A percentile compares a stretch with the other conserved stretches of the same genome.
Evolutionary conservation across 2,113 vertebrate genomes (phyloP).

Genomic region (Coryphaenoides rupestris): DNA sequence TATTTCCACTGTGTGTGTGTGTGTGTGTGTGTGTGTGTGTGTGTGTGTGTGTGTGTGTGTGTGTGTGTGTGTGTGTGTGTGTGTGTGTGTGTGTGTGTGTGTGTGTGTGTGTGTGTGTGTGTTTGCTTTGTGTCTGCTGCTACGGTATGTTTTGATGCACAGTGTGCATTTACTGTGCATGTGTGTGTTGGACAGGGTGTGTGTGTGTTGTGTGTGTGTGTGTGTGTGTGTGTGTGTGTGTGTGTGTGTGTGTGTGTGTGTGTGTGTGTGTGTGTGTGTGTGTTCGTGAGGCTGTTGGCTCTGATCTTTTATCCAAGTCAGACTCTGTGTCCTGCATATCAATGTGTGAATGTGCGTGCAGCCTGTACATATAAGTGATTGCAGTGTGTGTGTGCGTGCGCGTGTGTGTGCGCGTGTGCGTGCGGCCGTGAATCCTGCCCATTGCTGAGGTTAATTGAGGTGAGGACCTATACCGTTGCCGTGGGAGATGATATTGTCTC

Average conservation of each 20-base stretch:
- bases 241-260: background rate
- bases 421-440: constrained; percentile 8
- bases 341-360: constrained; percentile 32
- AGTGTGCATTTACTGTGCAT: constrained; percentile 21
- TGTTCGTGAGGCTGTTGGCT: background rate
- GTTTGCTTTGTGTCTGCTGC: constrained; percentile 6
- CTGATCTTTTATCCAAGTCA: background rate
- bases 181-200: constrained; percentile 30
- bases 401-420: constrained; percentile 23
- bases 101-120: constrained; percentile 34
- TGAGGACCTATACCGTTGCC: constrained; percentile 56
- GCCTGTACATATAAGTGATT: too few species aligned
- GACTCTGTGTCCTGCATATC: constrained; percentile 7
- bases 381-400: constrained; percentile 44
- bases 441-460: constrained; percentile 64
- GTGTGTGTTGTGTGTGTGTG: constrained; percentile 35
- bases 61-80: background rate
- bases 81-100: constrained; percentile 8
- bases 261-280: constrained; percentile 1
- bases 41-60: constrained; percentile 11
- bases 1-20: background rate
- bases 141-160: background rate
- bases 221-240: constrained; percentile 6
- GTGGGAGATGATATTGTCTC: constrained; percentile 33
- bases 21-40: constrained; percentile 20